These are phyloP conservation scores for Morpho deidamia DNA, from an alignment of 2,888 invertebrate species.

Conservation along the genomic window DNA sequence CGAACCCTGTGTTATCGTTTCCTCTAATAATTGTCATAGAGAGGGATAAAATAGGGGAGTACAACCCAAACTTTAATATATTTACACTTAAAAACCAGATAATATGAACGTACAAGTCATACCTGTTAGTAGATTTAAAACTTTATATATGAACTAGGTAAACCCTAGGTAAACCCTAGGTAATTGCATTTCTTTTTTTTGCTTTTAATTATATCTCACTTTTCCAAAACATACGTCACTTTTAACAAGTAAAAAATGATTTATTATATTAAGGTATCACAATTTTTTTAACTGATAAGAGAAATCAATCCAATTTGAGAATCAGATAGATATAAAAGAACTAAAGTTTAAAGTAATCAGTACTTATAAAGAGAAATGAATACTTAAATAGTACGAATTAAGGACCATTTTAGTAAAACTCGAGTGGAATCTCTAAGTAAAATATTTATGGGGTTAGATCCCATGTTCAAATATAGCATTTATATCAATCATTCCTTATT, in stretches of 20 bases:
- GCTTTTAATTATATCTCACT: too few relatives aligned
- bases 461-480: constrained; percentile 29
- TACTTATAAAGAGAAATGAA: constrained; percentile 8
- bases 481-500: constrained; percentile 42
- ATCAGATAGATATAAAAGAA: too few relatives aligned
- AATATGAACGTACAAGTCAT: constrained; percentile 12
- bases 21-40: constrained; percentile 12
- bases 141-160: background rate
- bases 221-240: background rate
- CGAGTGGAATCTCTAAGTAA: constrained; percentile 8
- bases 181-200: too few relatives aligned
- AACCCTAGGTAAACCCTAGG: too few relatives aligned
- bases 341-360: constrained; percentile 8
- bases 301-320: too few relatives aligned
- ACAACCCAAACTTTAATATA: background rate
- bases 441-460: background rate
- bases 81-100: background rate
- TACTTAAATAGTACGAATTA: constrained; percentile 8
- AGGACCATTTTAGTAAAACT: constrained; percentile 4
- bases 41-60: constrained; percentile 1
- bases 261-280: too few relatives aligned
- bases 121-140: constrained; percentile 4
- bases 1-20: constrained; percentile 7
- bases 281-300: too few relatives aligned
- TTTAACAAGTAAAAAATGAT: too few relatives aligned